Percentiles rank a stretch among this genome's conserved stretches.
phyloP scores from a whole-genome alignment of 2,888 invertebrate species.

The Rhaphigaster nebulosa region DNA sequence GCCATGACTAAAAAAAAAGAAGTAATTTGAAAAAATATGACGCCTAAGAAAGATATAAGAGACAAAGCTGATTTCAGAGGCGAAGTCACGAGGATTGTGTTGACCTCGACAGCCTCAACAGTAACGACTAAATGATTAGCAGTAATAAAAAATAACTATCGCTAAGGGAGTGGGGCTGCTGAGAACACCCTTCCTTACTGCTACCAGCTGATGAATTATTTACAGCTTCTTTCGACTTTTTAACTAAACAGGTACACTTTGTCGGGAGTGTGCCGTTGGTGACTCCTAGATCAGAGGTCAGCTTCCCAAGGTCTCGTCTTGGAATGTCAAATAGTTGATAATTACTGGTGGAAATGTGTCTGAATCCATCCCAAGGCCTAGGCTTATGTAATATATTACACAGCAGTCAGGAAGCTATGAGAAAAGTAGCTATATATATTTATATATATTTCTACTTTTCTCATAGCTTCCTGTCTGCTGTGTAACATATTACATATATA shows the following conservation, averaged over 20 bases:
- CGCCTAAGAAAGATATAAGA: not conserved
- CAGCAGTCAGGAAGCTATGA: no score
- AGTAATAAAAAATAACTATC: slow-evolving; percentile 39
- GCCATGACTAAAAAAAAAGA: not conserved
- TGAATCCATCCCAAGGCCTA: not conserved
- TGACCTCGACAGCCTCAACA: slow-evolving; percentile 34
- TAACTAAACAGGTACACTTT: not conserved
- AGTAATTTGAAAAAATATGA: not conserved
- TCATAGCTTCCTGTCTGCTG: no score
- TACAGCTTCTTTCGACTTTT: not conserved
- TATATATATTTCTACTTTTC: not conserved
- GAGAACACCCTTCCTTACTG: not conserved
- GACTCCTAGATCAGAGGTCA: not conserved
- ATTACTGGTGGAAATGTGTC: not conserved
- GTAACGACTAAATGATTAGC: slow-evolving; percentile 35
- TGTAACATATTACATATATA: no score
- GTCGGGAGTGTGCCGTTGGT: not conserved
- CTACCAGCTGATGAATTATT: slow-evolving; percentile 9
- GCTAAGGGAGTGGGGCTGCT: not conserved
- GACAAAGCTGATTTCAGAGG: not conserved
- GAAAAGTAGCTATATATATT: no score
- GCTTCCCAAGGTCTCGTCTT: not conserved
- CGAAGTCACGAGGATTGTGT: not conserved
- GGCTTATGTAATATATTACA: no score
- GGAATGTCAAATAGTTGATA: not conserved